phyloP scores from a whole-genome alignment of 1,140 invertebrate species.

The Psilanteris sp. region DNA sequence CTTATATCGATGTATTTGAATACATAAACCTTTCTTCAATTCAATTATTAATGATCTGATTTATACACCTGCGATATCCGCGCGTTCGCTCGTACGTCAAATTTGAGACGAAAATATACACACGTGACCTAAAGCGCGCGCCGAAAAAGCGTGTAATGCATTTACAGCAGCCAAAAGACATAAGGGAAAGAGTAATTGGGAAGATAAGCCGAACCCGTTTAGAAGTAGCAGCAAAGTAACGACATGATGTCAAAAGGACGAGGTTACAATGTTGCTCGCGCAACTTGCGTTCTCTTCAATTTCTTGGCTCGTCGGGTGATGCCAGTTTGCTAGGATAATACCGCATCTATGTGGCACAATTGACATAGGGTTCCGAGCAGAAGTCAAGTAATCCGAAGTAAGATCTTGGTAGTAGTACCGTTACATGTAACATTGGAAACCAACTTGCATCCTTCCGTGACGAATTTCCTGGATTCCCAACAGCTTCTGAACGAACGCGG shows the following conservation, averaged over 20 bases:
- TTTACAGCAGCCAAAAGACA: too few relatives aligned
- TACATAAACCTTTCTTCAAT: too few relatives aligned
- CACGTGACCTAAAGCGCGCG: too few relatives aligned
- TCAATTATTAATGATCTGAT: too few relatives aligned
- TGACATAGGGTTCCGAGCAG: conserved; percentile 47
- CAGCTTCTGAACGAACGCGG: conserved; percentile 52
- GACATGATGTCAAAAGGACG: not conserved
- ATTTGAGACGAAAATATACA: too few relatives aligned
- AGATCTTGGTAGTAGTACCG: conserved; percentile 52
- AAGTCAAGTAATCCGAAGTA: conserved; percentile 57
- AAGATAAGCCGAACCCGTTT: too few relatives aligned
- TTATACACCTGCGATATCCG: too few relatives aligned
- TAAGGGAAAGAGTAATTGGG: not conserved
- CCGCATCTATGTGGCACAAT: conserved; percentile 55
- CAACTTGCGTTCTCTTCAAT: conserved; percentile 33
- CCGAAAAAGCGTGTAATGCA: too few relatives aligned
- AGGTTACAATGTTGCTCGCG: conserved; percentile 1
- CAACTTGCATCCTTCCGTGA: conserved; percentile 61
- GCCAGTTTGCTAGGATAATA: conserved; percentile 53
- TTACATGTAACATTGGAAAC: conserved; percentile 58
- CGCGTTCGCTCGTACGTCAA: too few relatives aligned
- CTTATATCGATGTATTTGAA: too few relatives aligned
- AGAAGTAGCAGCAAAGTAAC: not conserved
- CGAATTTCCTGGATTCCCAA: conserved; percentile 62
- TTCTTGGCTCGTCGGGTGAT: conserved; percentile 40